A percentile compares a stretch with the other conserved stretches of the same genome.
Conservation (phyloP, 2,888 invertebrate species). For the Gastrophysa polygoni region DNA sequence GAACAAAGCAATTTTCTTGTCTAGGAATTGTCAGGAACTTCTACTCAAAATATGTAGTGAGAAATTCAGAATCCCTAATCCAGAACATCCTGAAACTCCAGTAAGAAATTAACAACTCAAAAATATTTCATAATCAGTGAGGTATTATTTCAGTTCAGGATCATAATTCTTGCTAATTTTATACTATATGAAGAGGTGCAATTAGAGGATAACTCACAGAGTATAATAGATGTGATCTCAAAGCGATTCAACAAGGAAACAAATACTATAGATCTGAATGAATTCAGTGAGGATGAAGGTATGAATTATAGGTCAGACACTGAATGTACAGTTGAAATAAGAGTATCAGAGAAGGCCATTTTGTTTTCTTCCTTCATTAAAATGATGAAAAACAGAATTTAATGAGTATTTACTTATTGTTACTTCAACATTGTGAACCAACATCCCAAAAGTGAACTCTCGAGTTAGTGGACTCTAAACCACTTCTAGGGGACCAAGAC, state of each 20-base stretch:
- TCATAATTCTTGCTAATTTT: slow-evolving; percentile 17
- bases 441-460: no score
- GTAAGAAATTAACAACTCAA: slow-evolving; percentile 20
- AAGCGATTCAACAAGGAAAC: slow-evolving; percentile 21
- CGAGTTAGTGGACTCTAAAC: no score
- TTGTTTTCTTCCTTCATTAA: no score
- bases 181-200: slow-evolving; percentile 17
- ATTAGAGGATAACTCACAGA: slow-evolving; percentile 19
- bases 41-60: slow-evolving; percentile 27
- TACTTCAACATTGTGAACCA: no score
- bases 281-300: slow-evolving; percentile 31
- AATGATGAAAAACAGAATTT: no score
- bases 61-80: slow-evolving; percentile 24
- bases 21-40: slow-evolving; percentile 29
- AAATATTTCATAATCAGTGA: no score
- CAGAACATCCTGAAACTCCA: slow-evolving; percentile 3
- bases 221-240: slow-evolving; percentile 20
- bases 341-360: no score
- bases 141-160: slow-evolving; percentile 22
- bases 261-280: slow-evolving; percentile 21
- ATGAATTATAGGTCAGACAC: no score
- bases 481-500: no score
- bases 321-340: no score
- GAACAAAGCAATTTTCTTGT: slow-evolving; percentile 20
- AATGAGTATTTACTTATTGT: no score